Evolutionary conservation across 1,140 invertebrate species (phyloP).

Genomic region (Catajapyx aquilonaris): DNA sequence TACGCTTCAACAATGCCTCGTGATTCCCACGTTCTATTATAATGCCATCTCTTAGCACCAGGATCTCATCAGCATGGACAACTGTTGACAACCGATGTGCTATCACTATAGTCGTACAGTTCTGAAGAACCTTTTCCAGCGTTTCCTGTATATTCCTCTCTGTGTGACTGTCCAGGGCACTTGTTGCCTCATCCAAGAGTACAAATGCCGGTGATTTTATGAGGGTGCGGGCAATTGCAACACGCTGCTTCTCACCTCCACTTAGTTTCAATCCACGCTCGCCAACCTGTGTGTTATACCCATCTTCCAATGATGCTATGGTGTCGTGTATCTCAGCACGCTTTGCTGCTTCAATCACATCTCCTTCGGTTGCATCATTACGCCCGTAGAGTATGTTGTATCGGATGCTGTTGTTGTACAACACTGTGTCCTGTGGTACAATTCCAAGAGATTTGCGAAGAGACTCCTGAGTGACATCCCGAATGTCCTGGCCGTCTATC

Average conservation of each 20-base stretch:
- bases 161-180: slow-evolving; percentile 15
- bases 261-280: slow-evolving; percentile 11
- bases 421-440: slow-evolving; percentile 37
- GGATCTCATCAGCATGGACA: slow-evolving; percentile 32
- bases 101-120: slow-evolving; percentile 31
- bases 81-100: slow-evolving; percentile 34
- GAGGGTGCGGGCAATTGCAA: slow-evolving; percentile 29
- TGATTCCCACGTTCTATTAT: slow-evolving; percentile 31
- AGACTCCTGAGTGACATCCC: slow-evolving; percentile 23
- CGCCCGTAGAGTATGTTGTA: slow-evolving; percentile 37
- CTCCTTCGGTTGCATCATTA: slow-evolving; percentile 24
- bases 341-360: slow-evolving; percentile 28
- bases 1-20: slow-evolving; percentile 20
- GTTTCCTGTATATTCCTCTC: slow-evolving; percentile 16
- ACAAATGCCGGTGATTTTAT: slow-evolving; percentile 26
- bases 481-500: slow-evolving; percentile 30
- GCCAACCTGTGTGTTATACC: slow-evolving; percentile 17
- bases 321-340: slow-evolving; percentile 33
- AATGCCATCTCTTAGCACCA: slow-evolving; percentile 29
- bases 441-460: slow-evolving; percentile 28
- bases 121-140: slow-evolving; percentile 21
- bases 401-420: slow-evolving; percentile 34
- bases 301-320: slow-evolving; percentile 29
- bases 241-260: slow-evolving; percentile 31
- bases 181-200: slow-evolving; percentile 25